A percentile compares a stretch with the other conserved stretches of the same genome.
phyloP scores from a whole-genome alignment of 2,113 vertebrate genomes.

The Lucifuga dentata region DNA sequence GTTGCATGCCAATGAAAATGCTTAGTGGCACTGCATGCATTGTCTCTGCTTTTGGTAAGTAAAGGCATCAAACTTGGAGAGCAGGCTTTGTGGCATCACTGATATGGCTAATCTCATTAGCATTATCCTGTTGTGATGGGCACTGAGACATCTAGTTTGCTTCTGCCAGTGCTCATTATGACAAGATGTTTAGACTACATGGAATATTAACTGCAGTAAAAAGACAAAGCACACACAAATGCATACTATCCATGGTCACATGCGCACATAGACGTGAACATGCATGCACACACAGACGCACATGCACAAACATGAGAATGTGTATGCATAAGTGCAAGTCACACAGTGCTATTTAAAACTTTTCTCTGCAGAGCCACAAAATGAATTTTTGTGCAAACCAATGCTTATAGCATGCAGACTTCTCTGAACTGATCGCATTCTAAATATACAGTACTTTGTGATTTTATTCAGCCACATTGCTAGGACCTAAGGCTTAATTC shows the following conservation, averaged over 20 bases:
- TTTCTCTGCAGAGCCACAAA: slow-evolving; percentile 11
- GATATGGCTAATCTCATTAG: slow-evolving; percentile 68
- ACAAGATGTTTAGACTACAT: slow-evolving; percentile 44
- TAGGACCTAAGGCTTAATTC: slow-evolving; percentile 9
- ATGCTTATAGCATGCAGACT: not conserved
- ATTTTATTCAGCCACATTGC: slow-evolving; percentile 17
- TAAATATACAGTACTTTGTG: not conserved
- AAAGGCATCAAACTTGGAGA: slow-evolving; percentile 66
- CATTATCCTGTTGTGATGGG: slow-evolving; percentile 58
- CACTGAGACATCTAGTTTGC: slow-evolving; percentile 59
- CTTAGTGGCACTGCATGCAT: slow-evolving; percentile 45
- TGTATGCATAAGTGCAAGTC: not conserved
- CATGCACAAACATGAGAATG: not conserved
- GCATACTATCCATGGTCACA: not conserved
- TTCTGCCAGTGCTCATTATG: slow-evolving; percentile 54
- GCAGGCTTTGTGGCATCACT: slow-evolving; percentile 50
- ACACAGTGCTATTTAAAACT: slow-evolving; percentile 15
- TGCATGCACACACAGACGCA: not conserved
- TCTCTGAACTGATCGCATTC: slow-evolving; percentile 6
- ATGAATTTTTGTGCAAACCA: slow-evolving; percentile 7
- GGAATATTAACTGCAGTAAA: slow-evolving; percentile 45
- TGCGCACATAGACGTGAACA: not conserved
- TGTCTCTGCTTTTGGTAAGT: slow-evolving; percentile 53
- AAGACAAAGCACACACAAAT: slow-evolving; percentile 12
- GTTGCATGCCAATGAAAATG: slow-evolving; percentile 56